Percentiles rank a stretch among this genome's conserved stretches.
Conservation (phyloP, 2,797 vertebrate species). For the Danio jaintianensis region DNA sequence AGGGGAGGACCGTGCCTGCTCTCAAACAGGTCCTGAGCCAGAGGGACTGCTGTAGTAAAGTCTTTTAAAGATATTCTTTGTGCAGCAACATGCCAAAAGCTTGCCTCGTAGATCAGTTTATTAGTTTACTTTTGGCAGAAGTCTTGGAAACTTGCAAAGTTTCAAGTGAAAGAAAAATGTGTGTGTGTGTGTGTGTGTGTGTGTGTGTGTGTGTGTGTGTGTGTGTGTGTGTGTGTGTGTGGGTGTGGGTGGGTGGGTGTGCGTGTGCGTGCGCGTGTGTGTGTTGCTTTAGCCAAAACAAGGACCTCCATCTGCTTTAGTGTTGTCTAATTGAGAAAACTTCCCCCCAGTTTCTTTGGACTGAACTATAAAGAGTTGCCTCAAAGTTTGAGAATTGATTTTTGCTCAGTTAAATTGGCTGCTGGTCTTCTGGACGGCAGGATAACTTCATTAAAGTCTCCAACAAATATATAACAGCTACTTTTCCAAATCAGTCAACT, state of each 20-base stretch:
- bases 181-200: too few species aligned
- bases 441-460: too few species aligned
- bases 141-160: neutral
- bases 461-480: too few species aligned
- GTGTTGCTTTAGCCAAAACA: neutral
- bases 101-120: neutral
- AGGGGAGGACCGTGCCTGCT: constrained; percentile 9
- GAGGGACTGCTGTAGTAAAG: neutral
- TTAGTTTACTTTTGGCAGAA: neutral
- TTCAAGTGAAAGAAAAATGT: neutral
- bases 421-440: too few species aligned
- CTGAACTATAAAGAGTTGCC: neutral
- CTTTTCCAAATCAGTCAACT: too few species aligned
- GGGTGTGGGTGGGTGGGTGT: too few species aligned
- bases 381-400: neutral
- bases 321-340: neutral
- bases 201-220: too few species aligned
- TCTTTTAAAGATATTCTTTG: constrained; percentile 11
- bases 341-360: neutral
- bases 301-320: neutral
- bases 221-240: too few species aligned
- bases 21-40: constrained; percentile 33
- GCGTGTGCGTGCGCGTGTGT: neutral
- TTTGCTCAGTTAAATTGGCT: neutral
- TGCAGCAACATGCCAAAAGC: neutral